Percentiles rank a stretch among this genome's conserved stretches.
Evolutionary conservation across 2,113 vertebrate genomes (phyloP).

Genomic region (Ariopsis seemanni): DNA sequence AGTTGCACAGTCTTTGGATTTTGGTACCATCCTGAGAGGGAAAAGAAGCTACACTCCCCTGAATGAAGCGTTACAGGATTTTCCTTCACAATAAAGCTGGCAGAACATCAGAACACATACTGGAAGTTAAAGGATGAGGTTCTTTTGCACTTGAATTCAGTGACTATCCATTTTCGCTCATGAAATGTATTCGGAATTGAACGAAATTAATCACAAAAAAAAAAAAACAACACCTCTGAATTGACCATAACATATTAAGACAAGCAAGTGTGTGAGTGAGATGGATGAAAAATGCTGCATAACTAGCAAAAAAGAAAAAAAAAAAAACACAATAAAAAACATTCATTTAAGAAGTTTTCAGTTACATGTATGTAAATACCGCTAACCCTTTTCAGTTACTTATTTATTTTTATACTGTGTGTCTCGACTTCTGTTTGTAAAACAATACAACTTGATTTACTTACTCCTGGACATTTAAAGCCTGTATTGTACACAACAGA

Average conservation of each 20-base stretch:
- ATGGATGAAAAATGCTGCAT: slow-evolving; percentile 15
- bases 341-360: background rate
- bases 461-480: slow-evolving; percentile 26
- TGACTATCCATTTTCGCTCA: background rate
- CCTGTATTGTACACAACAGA: slow-evolving; percentile 26
- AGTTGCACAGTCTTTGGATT: slow-evolving; percentile 13
- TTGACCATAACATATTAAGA: background rate
- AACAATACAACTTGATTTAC: slow-evolving; percentile 16
- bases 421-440: slow-evolving; percentile 51
- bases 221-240: background rate
- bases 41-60: slow-evolving; percentile 19
- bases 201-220: background rate
- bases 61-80: slow-evolving; percentile 18
- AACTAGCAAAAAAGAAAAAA: slow-evolving; percentile 12
- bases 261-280: background rate
- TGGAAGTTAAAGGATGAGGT: background rate
- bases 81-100: background rate
- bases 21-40: slow-evolving; percentile 11
- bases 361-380: slow-evolving; percentile 63
- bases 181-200: background rate
- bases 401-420: slow-evolving; percentile 71
- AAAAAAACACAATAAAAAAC: background rate
- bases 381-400: slow-evolving; percentile 53
- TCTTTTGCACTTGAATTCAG: slow-evolving; percentile 10
- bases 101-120: background rate